These are phyloP conservation scores for Tachina lurida DNA, from an alignment of 2,888 invertebrate genomes.

Conservation along the genomic window DNA sequence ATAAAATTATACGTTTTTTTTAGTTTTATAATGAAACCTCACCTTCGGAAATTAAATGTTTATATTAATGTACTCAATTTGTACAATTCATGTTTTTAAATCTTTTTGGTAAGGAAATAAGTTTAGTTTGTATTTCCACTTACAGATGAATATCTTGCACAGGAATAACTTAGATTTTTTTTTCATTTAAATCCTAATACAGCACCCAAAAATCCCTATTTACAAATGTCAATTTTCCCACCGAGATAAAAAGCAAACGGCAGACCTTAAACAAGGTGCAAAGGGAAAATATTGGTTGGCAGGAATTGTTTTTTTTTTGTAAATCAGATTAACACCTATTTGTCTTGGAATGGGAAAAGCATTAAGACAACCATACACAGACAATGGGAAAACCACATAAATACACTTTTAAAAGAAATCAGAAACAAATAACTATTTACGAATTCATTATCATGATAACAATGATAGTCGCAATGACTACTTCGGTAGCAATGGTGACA, in stretches of 20 bases:
- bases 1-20: too few relatives aligned
- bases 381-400: constrained; percentile 44
- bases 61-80: neutral
- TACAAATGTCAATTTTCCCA: constrained; percentile 69
- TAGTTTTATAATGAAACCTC: too few relatives aligned
- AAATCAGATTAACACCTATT: constrained; percentile 67
- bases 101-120: neutral
- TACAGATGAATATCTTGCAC: constrained; percentile 10
- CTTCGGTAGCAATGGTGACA: constrained; percentile 41
- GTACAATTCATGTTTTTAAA: neutral
- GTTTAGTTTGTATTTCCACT: neutral
- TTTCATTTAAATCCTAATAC: constrained; percentile 51
- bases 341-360: constrained; percentile 45
- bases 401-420: constrained; percentile 21
- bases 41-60: too few relatives aligned
- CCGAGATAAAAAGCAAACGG: constrained; percentile 60
- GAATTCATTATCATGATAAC: constrained; percentile 54
- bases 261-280: constrained; percentile 38
- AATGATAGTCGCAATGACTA: constrained; percentile 30
- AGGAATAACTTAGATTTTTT: constrained; percentile 34
- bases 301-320: constrained; percentile 22
- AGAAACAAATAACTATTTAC: constrained; percentile 57
- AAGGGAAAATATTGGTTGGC: constrained; percentile 38
- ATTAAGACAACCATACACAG: constrained; percentile 34
- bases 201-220: constrained; percentile 31